Evolutionary conservation across 2,888 invertebrate species (phyloP).

Genomic region (Drosophila anomalata): DNA sequence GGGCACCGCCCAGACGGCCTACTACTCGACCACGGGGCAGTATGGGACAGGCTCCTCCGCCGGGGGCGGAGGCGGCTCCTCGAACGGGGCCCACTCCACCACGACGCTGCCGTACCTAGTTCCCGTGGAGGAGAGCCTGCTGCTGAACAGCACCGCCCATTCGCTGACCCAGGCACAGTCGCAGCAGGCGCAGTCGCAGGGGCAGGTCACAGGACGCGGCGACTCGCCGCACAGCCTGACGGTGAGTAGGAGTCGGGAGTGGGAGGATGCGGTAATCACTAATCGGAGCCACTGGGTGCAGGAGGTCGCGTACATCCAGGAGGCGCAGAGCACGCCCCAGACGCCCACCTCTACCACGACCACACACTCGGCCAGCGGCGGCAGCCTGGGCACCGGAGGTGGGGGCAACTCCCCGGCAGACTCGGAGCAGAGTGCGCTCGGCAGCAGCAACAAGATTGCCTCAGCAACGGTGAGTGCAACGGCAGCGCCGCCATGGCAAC

Average conservation of each 20-base stretch:
- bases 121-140: constrained; percentile 88
- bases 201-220: constrained; percentile 83
- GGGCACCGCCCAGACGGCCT: constrained; percentile 85
- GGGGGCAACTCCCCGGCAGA: constrained; percentile 81
- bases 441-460: constrained; percentile 88
- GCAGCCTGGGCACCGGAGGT: constrained; percentile 72
- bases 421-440: constrained; percentile 76
- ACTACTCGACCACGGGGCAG: constrained; percentile 86
- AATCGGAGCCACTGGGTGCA: constrained; percentile 57
- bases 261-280: constrained; percentile 56
- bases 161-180: constrained; percentile 17
- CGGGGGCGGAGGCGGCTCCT: constrained; percentile 63
- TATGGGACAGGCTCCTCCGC: constrained; percentile 85
- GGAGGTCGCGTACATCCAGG: constrained; percentile 84
- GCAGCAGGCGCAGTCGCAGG: constrained; percentile 1
- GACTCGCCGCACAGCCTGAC: constrained; percentile 89
- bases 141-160: constrained; percentile 85
- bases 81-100: constrained; percentile 83
- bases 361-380: constrained; percentile 87
- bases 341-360: constrained; percentile 85
- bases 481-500: constrained; percentile 37
- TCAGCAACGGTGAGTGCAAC: constrained; percentile 93
- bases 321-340: constrained; percentile 82
- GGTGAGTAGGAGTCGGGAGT: constrained; percentile 84
- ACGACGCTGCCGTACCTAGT: constrained; percentile 87